Percentiles rank a stretch among this genome's conserved stretches.
Evolutionary conservation across 2,113 vertebrate genomes (phyloP).

Genomic region (Ondatra zibethicus): DNA sequence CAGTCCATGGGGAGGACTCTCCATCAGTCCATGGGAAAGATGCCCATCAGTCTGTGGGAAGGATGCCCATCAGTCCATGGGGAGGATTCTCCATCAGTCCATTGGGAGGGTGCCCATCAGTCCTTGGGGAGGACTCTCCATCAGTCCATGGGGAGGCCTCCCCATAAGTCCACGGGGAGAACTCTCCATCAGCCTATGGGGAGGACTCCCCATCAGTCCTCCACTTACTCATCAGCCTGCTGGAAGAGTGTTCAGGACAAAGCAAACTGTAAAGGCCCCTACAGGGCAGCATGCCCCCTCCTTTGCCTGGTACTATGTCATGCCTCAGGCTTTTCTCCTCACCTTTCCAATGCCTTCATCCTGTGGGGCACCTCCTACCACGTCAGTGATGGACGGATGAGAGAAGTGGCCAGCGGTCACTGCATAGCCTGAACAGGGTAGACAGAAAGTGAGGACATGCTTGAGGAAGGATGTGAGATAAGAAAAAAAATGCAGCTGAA

Average conservation of each 20-base stretch:
- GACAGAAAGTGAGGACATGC: background rate
- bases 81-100: no score
- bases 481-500: background rate
- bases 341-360: slow-evolving; percentile 96
- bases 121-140: background rate
- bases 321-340: slow-evolving; percentile 38
- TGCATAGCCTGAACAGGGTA: slow-evolving; percentile 90
- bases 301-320: fast-evolving
- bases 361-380: slow-evolving; percentile 98
- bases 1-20: background rate
- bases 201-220: no score
- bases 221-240: background rate
- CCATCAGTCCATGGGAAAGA: background rate
- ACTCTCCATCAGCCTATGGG: no score
- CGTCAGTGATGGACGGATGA: slow-evolving; percentile 89
- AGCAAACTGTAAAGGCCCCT: fast-evolving
- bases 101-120: no score
- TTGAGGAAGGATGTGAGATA: background rate
- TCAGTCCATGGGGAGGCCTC: background rate
- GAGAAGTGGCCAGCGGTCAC: slow-evolving; percentile 98
- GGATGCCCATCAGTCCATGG: background rate
- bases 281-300: fast-evolving
- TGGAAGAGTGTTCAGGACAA: background rate
- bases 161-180: background rate
- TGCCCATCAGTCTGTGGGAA: background rate